Evolutionary conservation across 2,888 invertebrate genomes (phyloP), one percentile per base, ranked within the genome.

Genomic region (Maniola hyperantus): DNA sequence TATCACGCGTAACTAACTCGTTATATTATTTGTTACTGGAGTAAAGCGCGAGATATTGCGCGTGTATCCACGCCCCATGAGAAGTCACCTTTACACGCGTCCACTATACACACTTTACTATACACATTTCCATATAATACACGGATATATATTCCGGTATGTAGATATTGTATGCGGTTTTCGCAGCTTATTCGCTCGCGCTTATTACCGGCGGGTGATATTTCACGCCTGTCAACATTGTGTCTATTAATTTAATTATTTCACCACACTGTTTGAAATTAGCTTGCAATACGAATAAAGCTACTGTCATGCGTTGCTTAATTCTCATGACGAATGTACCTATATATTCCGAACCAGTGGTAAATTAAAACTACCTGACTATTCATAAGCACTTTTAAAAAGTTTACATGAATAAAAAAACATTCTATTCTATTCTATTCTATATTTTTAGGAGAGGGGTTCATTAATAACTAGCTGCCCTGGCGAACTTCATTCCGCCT

Each of bases 141-240:
- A 34, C n/a, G 48, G 46, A 26, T 63, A 48, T 34, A 33, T 44
- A 67, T 34, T 0, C n/a, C 5, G 5, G n/a, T 33, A 36, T 34
- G 39, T 42, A 11, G 10, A 44, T 57, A 66, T 55, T 51, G n/a
- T 13, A 11, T 71, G 69, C 57, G 67, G 63, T 67, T 66, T 65
- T 39, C 55, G 26, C 65, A 48, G 69, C 65, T 51, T 67, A 69
- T 71, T 71, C 63, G 57, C 57, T 54, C 60, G 39, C 58, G 44
- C 42, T 51, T 66, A 57, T 66, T 66, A 69, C 67, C 57, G 64
- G 44, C 36, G 15, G 62, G n/a, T 64, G 67, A 66, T 67, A 67
- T 67, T 71, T 71, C 69, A 69, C 63, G 60, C 60, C 53, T 71
- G 69, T 71, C 71, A 71, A 53, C 70, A 54, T 59, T 42, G 67